These are phyloP conservation scores for Rhizoglyphus robini DNA, from an alignment of 1,140 invertebrate genomes.

Conservation along the genomic window DNA sequence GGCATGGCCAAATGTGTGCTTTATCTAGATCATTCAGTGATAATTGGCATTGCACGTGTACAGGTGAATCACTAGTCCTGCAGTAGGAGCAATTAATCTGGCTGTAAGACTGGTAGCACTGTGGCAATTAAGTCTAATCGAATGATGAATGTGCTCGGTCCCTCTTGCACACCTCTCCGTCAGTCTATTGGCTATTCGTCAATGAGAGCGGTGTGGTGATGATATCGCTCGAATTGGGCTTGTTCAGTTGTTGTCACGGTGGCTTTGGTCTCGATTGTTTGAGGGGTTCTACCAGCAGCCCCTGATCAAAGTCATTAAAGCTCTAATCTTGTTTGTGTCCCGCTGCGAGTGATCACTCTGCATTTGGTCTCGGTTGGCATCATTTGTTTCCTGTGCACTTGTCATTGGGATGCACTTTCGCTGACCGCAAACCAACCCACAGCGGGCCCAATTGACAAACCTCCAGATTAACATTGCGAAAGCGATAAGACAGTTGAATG, in stretches of 20 bases:
- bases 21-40: too few species aligned
- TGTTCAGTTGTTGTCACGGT: not conserved
- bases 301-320: not conserved
- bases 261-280: too few species aligned
- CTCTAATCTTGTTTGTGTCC: not conserved
- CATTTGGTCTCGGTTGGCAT: not conserved
- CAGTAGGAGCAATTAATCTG: too few species aligned
- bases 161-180: not conserved
- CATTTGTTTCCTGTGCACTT: not conserved
- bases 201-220: not conserved
- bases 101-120: not conserved
- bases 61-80: too few species aligned
- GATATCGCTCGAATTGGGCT: not conserved
- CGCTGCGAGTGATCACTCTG: not conserved
- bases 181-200: not conserved
- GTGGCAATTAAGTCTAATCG: slow-evolving; percentile 5
- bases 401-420: too few species aligned
- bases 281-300: too few species aligned
- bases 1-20: too few species aligned
- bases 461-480: too few species aligned
- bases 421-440: too few species aligned
- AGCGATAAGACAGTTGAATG: too few species aligned
- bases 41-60: too few species aligned
- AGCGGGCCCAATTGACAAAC: too few species aligned
- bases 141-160: not conserved